phyloP scores from a whole-genome alignment of 2,797 vertebrate genomes.

The Enteromius unitaeniatus region DNA sequence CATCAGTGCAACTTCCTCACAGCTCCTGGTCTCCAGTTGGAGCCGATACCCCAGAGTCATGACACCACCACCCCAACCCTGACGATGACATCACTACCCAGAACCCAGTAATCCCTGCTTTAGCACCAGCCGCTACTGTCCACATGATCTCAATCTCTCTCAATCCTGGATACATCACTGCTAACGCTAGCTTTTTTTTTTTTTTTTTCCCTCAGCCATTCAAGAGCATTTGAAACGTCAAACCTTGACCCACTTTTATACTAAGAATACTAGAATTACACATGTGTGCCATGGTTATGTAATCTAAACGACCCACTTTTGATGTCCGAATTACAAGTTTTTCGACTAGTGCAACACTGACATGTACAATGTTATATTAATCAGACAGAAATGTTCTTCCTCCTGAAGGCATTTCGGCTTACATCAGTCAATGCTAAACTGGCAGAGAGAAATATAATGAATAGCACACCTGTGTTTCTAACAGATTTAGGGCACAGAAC shows the following conservation, averaged over 20 bases:
- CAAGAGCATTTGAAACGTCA: constrained; percentile 53
- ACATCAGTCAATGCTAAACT: constrained; percentile 33
- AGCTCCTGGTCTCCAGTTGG: constrained; percentile 8
- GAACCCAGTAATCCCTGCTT: constrained; percentile 60
- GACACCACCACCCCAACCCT: constrained; percentile 37
- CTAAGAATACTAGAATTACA: constrained; percentile 40
- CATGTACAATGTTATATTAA: constrained; percentile 23
- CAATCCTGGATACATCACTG: constrained; percentile 51
- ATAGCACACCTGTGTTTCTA: constrained; percentile 16
- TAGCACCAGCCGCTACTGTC: constrained; percentile 54
- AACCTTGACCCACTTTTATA: constrained; percentile 61
- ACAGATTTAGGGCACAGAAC: constrained; percentile 11
- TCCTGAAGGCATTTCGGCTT: constrained; percentile 8
- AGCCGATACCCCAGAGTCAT: constrained; percentile 35
- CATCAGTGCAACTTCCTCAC: neutral
- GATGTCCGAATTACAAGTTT: constrained; percentile 26
- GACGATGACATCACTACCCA: constrained; percentile 60
- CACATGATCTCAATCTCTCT: constrained; percentile 59
- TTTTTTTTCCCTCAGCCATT: constrained; percentile 28
- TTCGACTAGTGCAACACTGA: constrained; percentile 24
- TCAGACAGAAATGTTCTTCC: constrained; percentile 8
- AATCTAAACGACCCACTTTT: constrained; percentile 47
- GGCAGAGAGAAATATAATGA: constrained; percentile 14
- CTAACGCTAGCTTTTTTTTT: constrained; percentile 45
- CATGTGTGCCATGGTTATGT: constrained; percentile 51